These are phyloP conservation scores for Conistra vaccinii DNA, from an alignment of 2,888 invertebrate genomes.

Conservation along the genomic window DNA sequence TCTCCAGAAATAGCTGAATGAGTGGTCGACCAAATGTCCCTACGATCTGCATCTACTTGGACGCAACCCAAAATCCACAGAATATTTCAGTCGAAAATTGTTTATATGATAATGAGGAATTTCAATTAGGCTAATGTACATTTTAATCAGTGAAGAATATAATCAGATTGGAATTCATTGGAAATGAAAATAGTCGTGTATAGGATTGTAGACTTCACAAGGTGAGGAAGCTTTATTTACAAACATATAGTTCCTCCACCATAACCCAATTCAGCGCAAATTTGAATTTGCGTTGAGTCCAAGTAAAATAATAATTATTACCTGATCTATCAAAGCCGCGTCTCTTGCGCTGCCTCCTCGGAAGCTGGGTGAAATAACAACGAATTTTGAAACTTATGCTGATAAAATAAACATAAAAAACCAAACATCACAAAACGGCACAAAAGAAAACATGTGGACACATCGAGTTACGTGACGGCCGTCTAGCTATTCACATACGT, in stretches of 20 bases:
- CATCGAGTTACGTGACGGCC: slow-evolving; percentile 76
- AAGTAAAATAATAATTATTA: slow-evolving; percentile 85
- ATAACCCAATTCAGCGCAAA: slow-evolving; percentile 68
- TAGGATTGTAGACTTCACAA: slow-evolving; percentile 47
- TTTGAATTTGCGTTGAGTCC: slow-evolving; percentile 83
- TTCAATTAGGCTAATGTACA: slow-evolving; percentile 54
- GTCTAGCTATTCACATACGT: slow-evolving; percentile 54
- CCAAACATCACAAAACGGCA: slow-evolving; percentile 90
- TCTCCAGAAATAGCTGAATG: slow-evolving; percentile 76
- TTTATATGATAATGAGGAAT: slow-evolving; percentile 61
- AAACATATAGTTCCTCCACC: slow-evolving; percentile 72
- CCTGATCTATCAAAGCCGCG: slow-evolving; percentile 91
- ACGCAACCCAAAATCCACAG: slow-evolving; percentile 86
- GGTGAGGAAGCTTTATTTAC: slow-evolving; percentile 56
- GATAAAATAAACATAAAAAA: slow-evolving; percentile 88
- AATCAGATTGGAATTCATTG: slow-evolving; percentile 20
- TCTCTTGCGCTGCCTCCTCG: slow-evolving; percentile 91
- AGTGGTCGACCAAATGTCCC: slow-evolving; percentile 80
- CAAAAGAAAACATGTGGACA: slow-evolving; percentile 82
- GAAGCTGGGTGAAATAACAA: slow-evolving; percentile 91
- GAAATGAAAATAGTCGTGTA: slow-evolving; percentile 17
- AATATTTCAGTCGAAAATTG: slow-evolving; percentile 67
- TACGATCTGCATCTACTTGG: slow-evolving; percentile 86
- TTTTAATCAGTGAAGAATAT: slow-evolving; percentile 26
- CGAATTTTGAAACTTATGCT: slow-evolving; percentile 89